These are phyloP conservation scores for Stenotaenia linearis DNA, from an alignment of 2,888 invertebrate species.

Conservation along the genomic window DNA sequence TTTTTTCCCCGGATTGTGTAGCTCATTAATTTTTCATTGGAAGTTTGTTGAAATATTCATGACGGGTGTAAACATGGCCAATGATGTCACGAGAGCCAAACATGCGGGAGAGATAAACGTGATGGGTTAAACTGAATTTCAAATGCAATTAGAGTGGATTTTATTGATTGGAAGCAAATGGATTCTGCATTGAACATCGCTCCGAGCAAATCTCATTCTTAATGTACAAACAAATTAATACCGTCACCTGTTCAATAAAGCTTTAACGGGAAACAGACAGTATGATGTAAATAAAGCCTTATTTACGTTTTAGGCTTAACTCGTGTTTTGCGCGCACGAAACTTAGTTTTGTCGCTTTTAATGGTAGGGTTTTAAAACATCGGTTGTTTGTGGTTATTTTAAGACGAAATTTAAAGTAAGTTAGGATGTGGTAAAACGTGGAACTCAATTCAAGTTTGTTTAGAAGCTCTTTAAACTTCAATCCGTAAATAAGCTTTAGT, in stretches of 20 bases:
- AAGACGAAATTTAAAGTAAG: not conserved
- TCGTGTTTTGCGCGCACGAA: too few species aligned
- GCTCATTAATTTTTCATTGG: slow-evolving; percentile 20
- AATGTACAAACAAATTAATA: not conserved
- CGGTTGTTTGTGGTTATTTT: too few species aligned
- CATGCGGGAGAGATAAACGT: not conserved
- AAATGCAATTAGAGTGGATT: slow-evolving; percentile 15
- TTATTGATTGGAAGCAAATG: not conserved
- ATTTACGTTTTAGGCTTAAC: not conserved
- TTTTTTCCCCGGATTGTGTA: not conserved
- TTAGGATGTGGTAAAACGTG: not conserved
- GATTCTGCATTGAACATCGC: not conserved
- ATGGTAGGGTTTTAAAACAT: not conserved
- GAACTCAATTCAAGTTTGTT: not conserved
- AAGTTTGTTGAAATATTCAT: slow-evolving; percentile 10
- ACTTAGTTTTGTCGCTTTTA: not conserved
- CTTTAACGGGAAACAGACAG: not conserved
- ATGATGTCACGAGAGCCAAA: slow-evolving; percentile 7
- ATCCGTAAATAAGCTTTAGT: not conserved
- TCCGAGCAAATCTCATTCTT: not conserved
- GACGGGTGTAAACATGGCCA: slow-evolving; percentile 20
- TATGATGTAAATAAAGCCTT: not conserved
- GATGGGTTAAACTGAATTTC: slow-evolving; percentile 9
- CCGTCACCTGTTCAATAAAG: not conserved
- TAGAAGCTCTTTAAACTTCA: not conserved